Evolutionary conservation across 2,113 vertebrate species (phyloP).

Genomic region (Chiloscyllium plagiosum): DNA sequence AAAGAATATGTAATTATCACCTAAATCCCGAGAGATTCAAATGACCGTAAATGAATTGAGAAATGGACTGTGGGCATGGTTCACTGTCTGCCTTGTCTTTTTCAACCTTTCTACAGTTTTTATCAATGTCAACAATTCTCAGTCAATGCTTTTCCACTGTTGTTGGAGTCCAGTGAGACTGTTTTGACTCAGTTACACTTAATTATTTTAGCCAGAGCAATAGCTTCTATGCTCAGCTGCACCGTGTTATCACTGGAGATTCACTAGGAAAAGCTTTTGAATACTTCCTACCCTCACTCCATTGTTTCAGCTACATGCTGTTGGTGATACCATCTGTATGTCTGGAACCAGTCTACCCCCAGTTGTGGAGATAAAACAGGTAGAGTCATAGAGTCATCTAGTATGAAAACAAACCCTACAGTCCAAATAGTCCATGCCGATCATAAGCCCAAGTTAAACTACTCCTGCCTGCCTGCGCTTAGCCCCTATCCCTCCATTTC

Average conservation of each 20-base stretch:
- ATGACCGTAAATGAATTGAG: background rate
- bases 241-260: background rate
- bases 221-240: background rate
- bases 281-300: background rate
- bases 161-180: no score
- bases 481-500: no score
- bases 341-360: background rate
- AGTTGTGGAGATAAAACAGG: background rate
- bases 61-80: background rate
- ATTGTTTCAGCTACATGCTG: background rate
- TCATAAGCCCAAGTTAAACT: no score
- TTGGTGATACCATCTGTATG: background rate
- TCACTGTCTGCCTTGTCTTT: background rate
- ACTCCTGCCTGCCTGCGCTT: no score
- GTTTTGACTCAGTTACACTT: no score
- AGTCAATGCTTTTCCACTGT: no score
- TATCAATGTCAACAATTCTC: no score
- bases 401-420: no score
- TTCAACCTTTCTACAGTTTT: background rate
- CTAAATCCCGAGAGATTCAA: background rate
- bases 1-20: background rate
- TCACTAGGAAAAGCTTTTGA: background rate
- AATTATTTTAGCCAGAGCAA: no score
- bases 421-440: no score
- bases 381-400: no score